phyloP scores from a whole-genome alignment of 2,797 vertebrate genomes.

The Smutsia temminckii region DNA sequence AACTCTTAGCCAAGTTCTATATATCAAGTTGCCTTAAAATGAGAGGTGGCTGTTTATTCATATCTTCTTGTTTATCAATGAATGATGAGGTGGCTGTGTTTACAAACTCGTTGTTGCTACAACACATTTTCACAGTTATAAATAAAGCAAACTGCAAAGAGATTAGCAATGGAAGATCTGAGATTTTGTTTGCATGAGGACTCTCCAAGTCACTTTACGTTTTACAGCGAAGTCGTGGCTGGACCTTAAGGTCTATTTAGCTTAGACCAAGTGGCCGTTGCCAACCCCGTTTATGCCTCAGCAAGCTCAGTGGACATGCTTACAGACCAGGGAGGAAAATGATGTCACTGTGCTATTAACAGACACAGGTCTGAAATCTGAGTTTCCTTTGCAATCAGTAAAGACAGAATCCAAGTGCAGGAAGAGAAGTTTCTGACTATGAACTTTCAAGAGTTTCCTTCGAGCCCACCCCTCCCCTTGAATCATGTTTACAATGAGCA shows the following conservation, averaged over 20 bases:
- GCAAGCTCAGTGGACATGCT: conserved; percentile 49
- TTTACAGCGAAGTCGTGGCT: conserved; percentile 70
- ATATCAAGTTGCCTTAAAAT: conserved; percentile 38
- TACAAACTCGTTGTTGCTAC: conserved; percentile 65
- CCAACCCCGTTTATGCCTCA: conserved; percentile 30
- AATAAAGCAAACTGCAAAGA: conserved; percentile 65
- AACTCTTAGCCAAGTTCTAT: not conserved
- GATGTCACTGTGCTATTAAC: conserved; percentile 28
- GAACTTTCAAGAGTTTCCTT: not conserved
- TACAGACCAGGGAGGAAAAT: conserved; percentile 28
- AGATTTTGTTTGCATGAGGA: conserved; percentile 64
- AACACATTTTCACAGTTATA: conserved; percentile 61
- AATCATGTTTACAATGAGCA: not conserved
- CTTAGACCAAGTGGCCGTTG: conserved; percentile 47
- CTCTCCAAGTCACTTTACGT: conserved; percentile 55
- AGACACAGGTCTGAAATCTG: not conserved
- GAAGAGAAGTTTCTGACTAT: not conserved
- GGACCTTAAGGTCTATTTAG: conserved; percentile 67
- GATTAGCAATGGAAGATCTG: conserved; percentile 65
- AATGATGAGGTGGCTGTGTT: conserved; percentile 59
- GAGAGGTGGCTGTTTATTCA: conserved; percentile 15
- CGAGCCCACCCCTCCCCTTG: not conserved
- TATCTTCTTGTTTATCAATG: conserved; percentile 53
- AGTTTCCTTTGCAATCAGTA: not conserved
- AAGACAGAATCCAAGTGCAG: not conserved